Base-by-base conservation (phyloP, 2,113 vertebrate genomes). In the Ranitomeya imitator region DNA sequence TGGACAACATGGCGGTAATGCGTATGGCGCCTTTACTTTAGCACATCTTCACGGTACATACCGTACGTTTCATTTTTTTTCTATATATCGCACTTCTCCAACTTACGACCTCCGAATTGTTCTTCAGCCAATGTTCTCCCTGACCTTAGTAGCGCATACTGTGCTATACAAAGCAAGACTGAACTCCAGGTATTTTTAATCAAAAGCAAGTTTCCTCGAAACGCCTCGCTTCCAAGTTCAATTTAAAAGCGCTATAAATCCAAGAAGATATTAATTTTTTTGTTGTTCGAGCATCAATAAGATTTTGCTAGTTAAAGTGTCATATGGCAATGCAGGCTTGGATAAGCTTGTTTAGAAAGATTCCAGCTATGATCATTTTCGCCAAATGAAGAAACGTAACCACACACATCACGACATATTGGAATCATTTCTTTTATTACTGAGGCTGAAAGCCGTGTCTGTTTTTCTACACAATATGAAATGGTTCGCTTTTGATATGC, bases 381-480 rank as follows among this genome's bases (percentile, higher is more conserved):
- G 65, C 37, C 15, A 37, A 82, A 37, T 63, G 59, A 63, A 82
- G 59, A 63, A 82, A 63, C 18, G 45, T 82, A 82, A 37, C 57
- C 60, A 45, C 57, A 82, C 59, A 63, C 79, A 63, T 82, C 57
- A 82, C 4, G 13, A 82, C 57, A 82, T 82, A 63, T 37, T 63
- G 79, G 79, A 82, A 51, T 63, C 79, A 82, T 82, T 82, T 82
- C 59, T 63, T 82, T 82, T 82, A 82, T 82, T 82, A 63, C 60
- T 82, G 26, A 45, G 45, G 54, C 77, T 55, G 54, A 79, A 79
- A 54, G 15, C n/a, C 55, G 7, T 6, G 31, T 63, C 57, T 82
- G 57, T 63, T 63, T 82, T 51, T 18, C 79, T 63, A 82, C 31
- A 82, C 79, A 54, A 79, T 52, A 45, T 82, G 31, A 82, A 63